Evolutionary conservation across 2,888 invertebrate genomes (phyloP).

Genomic region (Leptogaster cylindrica): DNA sequence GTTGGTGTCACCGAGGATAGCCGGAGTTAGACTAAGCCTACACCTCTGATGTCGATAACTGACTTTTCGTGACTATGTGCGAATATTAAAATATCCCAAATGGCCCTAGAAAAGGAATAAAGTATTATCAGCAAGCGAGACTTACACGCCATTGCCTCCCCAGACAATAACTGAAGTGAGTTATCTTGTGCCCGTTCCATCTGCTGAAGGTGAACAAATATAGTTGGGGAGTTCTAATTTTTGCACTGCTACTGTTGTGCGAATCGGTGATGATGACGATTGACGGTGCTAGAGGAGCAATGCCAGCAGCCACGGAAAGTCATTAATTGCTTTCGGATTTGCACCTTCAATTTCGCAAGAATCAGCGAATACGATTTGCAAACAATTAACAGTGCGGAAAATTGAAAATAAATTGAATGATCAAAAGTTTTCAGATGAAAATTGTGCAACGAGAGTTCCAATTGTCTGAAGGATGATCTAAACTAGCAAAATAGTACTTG

Average conservation of each 20-base stretch:
- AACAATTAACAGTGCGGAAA: slow-evolving; percentile 11
- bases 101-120: background rate
- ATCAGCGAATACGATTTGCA: background rate
- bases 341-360: background rate
- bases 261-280: background rate
- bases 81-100: slow-evolving; percentile 26
- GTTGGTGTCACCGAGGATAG: background rate
- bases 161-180: background rate
- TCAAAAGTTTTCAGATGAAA: too few relatives aligned
- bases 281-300: background rate
- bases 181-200: background rate
- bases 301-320: background rate
- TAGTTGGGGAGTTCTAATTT: background rate
- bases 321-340: background rate
- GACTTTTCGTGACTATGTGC: slow-evolving; percentile 10
- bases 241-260: background rate
- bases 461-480: too few relatives aligned
- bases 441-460: background rate
- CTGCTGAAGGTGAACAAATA: background rate
- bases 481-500: too few relatives aligned
- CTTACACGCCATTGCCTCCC: background rate
- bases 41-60: background rate
- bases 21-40: slow-evolving; percentile 1
- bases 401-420: slow-evolving; percentile 8
- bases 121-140: slow-evolving; percentile 11